Conservation (phyloP, 2,888 invertebrate genomes). For the Leptogaster cylindrica region DNA sequence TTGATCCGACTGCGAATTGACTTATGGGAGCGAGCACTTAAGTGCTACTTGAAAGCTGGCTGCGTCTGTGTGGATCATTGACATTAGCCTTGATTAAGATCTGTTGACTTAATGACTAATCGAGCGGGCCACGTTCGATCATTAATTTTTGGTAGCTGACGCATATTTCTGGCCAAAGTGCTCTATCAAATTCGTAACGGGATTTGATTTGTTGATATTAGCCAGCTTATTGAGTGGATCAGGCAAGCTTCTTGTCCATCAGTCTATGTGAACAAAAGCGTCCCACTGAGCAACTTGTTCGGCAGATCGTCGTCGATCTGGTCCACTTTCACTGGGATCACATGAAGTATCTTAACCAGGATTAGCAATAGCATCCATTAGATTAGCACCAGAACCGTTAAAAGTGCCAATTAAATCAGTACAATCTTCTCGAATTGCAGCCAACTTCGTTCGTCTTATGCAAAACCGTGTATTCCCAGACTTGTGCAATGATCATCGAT, state of each 20-base stretch:
- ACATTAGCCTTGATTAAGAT: constrained; percentile 41
- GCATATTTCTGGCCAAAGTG: constrained; percentile 21
- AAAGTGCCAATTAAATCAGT: too few species aligned
- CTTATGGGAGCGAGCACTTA: constrained; percentile 36
- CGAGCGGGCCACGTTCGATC: constrained; percentile 26
- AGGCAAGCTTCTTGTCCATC: constrained; percentile 8
- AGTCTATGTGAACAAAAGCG: constrained; percentile 12
- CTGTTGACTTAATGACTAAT: constrained; percentile 41
- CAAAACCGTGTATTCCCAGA: too few species aligned
- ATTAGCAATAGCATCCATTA: too few species aligned
- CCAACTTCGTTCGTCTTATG: too few species aligned
- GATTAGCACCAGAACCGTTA: too few species aligned
- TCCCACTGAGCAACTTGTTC: background rate
- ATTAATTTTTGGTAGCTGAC: constrained; percentile 35
- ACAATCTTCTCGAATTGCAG: too few species aligned
- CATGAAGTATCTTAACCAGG: background rate
- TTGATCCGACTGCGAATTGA: constrained; percentile 37
- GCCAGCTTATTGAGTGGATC: constrained; percentile 14
- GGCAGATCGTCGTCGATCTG: constrained; percentile 19
- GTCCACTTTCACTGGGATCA: constrained; percentile 16
- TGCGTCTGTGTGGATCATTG: constrained; percentile 34
- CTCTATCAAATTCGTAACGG: constrained; percentile 35
- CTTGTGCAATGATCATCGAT: too few species aligned
- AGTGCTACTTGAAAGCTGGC: constrained; percentile 28
- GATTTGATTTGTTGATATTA: constrained; percentile 32